These are phyloP conservation scores for Leptinotarsa haldemani DNA, from an alignment of 2,888 invertebrate species.

Conservation along the genomic window DNA sequence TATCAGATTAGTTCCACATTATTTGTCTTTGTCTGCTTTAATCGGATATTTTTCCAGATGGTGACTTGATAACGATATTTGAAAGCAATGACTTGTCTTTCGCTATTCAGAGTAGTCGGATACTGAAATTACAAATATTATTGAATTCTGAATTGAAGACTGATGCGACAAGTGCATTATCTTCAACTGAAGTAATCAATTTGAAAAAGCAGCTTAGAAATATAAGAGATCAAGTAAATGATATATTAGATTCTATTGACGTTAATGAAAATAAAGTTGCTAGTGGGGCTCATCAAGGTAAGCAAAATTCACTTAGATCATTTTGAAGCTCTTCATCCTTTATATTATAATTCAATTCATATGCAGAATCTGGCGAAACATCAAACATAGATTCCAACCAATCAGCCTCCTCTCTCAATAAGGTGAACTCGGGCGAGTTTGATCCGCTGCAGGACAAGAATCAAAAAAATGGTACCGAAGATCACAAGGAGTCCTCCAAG, in stretches of 20 bases:
- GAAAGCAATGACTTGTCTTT: conserved; percentile 77
- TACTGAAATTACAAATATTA: conserved; percentile 74
- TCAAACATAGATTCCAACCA: conserved; percentile 42
- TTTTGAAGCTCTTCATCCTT: no score
- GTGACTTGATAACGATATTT: conserved; percentile 77
- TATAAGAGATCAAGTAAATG: conserved; percentile 72
- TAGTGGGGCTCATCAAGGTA: conserved; percentile 48
- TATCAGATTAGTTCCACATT: conserved; percentile 33
- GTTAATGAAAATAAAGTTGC: conserved; percentile 46
- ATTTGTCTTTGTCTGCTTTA: conserved; percentile 23
- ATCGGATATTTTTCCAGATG: conserved; percentile 67
- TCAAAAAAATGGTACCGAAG: conserved; percentile 57
- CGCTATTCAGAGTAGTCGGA: conserved; percentile 76
- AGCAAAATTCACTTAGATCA: not conserved
- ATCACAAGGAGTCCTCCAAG: conserved; percentile 55
- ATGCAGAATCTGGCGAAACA: conserved; percentile 37
- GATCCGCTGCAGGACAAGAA: conserved; percentile 69
- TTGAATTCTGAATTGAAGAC: conserved; percentile 62
- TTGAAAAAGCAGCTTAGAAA: conserved; percentile 64
- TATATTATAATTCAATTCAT: not conserved
- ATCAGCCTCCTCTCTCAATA: conserved; percentile 52
- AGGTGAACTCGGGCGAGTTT: conserved; percentile 70
- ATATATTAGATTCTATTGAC: conserved; percentile 71
- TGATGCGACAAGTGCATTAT: conserved; percentile 48
- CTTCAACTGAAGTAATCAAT: conserved; percentile 64